Conservation (phyloP, 2,888 invertebrate genomes). For the Gerris lacustris region DNA sequence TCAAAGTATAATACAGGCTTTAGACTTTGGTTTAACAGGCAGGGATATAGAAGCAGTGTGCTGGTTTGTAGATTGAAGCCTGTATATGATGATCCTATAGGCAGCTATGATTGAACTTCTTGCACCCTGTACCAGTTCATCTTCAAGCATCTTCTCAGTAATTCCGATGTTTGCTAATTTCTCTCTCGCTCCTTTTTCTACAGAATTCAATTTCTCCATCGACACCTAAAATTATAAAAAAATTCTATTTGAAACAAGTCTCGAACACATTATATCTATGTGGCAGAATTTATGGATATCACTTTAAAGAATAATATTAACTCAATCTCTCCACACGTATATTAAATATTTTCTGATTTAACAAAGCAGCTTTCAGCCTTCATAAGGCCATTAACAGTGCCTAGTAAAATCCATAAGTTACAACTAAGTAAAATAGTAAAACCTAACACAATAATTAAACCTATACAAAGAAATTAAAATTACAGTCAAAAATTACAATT, state of each 20-base stretch:
- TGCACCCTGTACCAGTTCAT: constrained; percentile 46
- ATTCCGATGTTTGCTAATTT: constrained; percentile 47
- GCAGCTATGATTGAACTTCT: constrained; percentile 55
- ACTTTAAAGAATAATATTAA: too few species aligned
- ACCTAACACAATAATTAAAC: too few species aligned
- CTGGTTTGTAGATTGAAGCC: constrained; percentile 25
- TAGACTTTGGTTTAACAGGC: not conserved
- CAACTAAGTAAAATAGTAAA: too few species aligned
- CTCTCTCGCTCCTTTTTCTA: constrained; percentile 30
- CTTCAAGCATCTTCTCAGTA: constrained; percentile 44
- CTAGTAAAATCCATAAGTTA: too few species aligned
- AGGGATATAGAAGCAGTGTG: not conserved
- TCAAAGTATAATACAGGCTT: not conserved
- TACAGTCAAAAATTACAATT: too few species aligned
- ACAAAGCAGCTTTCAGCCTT: too few species aligned
- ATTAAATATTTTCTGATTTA: too few species aligned
- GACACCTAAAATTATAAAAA: constrained; percentile 12
- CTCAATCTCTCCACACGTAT: too few species aligned
- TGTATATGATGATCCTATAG: constrained; percentile 55
- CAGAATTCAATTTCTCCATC: constrained; percentile 25
- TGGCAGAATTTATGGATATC: constrained; percentile 9
- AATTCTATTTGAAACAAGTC: constrained; percentile 1
- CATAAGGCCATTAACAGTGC: too few species aligned
- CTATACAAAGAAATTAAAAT: too few species aligned
- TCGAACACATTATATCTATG: not conserved